phyloP scores from a whole-genome alignment of 2,113 vertebrate species.

The Orthonyx spaldingii region DNA sequence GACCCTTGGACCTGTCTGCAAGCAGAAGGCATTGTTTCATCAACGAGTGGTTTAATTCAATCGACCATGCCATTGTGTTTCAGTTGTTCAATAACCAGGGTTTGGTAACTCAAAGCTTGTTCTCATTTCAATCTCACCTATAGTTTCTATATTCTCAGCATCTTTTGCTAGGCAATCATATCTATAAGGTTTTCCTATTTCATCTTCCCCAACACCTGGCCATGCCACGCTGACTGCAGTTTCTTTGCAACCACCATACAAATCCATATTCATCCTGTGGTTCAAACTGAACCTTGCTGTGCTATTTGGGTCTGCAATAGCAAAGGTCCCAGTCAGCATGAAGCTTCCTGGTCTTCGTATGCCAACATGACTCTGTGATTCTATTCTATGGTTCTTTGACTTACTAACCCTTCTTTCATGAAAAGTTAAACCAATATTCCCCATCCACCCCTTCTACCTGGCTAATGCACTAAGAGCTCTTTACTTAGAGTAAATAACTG shows the following conservation, averaged over 20 bases:
- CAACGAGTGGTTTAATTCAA: too few species aligned
- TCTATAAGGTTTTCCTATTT: too few species aligned
- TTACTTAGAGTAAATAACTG: not conserved
- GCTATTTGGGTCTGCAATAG: not conserved
- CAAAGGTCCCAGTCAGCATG: not conserved
- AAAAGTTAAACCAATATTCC: not conserved
- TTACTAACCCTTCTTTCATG: not conserved
- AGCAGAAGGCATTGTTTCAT: too few species aligned
- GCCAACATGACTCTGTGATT: not conserved
- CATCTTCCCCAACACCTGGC: too few species aligned
- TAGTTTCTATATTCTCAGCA: too few species aligned
- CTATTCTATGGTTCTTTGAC: not conserved
- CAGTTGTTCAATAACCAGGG: too few species aligned
- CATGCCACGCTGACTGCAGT: not conserved
- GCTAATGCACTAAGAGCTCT: not conserved
- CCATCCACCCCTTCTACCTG: not conserved
- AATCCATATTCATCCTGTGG: fast-evolving
- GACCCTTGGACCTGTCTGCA: too few species aligned
- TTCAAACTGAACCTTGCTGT: fast-evolving
- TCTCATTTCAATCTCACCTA: too few species aligned
- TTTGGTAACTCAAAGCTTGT: too few species aligned
- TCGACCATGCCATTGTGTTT: too few species aligned
- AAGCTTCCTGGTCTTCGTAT: not conserved
- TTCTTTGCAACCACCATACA: not conserved
- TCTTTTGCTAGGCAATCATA: too few species aligned